A percentile compares a stretch with the other conserved stretches of the same genome.
These are phyloP conservation scores for Stichopus chloronotus DNA, from an alignment of 35 echinoderm and acorn worm genomes.

Conservation along the genomic window DNA sequence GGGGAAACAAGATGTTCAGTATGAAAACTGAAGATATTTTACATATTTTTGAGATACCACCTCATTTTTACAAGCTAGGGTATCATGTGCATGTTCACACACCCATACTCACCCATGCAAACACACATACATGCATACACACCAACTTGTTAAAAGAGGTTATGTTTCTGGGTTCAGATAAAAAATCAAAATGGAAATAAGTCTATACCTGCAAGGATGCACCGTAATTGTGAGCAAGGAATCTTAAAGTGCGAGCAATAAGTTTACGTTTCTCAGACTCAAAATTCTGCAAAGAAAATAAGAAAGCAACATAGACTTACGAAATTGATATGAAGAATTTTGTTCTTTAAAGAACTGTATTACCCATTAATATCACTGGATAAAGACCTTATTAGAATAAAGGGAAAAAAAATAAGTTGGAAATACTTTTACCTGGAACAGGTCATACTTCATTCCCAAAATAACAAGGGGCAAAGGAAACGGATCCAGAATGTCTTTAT, in stretches of 20 bases:
- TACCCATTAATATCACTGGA: neutral
- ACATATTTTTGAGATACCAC: too few species aligned
- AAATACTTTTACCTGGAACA: slow-evolving; percentile 80
- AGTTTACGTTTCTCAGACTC: slow-evolving; percentile 97
- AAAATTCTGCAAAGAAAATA: slow-evolving; percentile 77
- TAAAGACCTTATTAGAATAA: neutral
- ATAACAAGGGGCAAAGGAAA: slow-evolving; percentile 85
- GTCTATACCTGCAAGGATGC: slow-evolving; percentile 73
- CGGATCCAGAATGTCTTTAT: slow-evolving; percentile 86
- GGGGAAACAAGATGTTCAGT: too few species aligned
- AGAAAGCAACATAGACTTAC: neutral
- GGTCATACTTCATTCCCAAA: slow-evolving; percentile 91
- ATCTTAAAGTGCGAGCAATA: slow-evolving; percentile 86
- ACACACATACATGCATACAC: too few species aligned
- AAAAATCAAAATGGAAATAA: too few species aligned
- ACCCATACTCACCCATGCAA: too few species aligned
- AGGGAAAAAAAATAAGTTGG: neutral
- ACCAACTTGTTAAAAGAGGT: neutral
- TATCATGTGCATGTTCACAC: too few species aligned
- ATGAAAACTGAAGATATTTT: too few species aligned
- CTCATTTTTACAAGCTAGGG: too few species aligned
- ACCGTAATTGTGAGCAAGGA: slow-evolving; percentile 95
- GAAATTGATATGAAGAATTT: too few species aligned
- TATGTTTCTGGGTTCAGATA: neutral
- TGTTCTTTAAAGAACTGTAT: too few species aligned